Conservation (phyloP, 1,140 invertebrate species). For the Papilio aristodemus region DNA sequence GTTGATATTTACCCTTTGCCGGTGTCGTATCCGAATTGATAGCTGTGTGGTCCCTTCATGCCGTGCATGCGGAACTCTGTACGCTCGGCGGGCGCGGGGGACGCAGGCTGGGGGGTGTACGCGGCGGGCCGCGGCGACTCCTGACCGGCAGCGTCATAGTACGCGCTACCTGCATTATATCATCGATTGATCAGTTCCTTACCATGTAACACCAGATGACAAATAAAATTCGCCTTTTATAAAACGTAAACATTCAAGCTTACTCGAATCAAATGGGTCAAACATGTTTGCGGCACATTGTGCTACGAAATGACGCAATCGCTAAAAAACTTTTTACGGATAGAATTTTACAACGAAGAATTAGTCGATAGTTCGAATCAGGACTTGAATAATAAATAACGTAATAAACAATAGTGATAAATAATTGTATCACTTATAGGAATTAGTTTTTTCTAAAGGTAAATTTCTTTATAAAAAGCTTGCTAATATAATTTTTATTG, state of each 20-base stretch:
- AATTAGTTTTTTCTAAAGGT: too few relatives aligned
- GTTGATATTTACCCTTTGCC: conserved; percentile 91
- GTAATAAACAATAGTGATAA: too few relatives aligned
- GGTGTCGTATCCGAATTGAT: conserved; percentile 93
- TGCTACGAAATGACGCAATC: too few relatives aligned
- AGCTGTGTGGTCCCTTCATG: conserved; percentile 90
- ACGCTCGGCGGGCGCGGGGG: conserved; percentile 60
- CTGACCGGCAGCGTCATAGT: conserved; percentile 46
- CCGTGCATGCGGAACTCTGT: conserved; percentile 83
- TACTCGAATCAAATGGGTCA: not conserved
- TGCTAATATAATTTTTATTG: too few relatives aligned
- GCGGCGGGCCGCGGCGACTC: conserved; percentile 40
- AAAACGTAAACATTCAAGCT: conserved; percentile 2
- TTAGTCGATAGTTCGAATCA: too few relatives aligned
- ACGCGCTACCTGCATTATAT: conserved; percentile 45
- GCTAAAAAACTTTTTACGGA: too few relatives aligned
- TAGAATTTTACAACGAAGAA: too few relatives aligned
- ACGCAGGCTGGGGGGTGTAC: conserved; percentile 27
- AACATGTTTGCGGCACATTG: too few relatives aligned
- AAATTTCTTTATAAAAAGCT: too few relatives aligned
- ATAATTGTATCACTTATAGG: too few relatives aligned
- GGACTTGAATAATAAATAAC: too few relatives aligned
- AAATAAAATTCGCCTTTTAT: not conserved
- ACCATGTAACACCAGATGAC: conserved; percentile 21
- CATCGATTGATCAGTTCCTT: not conserved